Base-by-base conservation (phyloP, 2,113 vertebrate genomes). In the Meles meles region DNA sequence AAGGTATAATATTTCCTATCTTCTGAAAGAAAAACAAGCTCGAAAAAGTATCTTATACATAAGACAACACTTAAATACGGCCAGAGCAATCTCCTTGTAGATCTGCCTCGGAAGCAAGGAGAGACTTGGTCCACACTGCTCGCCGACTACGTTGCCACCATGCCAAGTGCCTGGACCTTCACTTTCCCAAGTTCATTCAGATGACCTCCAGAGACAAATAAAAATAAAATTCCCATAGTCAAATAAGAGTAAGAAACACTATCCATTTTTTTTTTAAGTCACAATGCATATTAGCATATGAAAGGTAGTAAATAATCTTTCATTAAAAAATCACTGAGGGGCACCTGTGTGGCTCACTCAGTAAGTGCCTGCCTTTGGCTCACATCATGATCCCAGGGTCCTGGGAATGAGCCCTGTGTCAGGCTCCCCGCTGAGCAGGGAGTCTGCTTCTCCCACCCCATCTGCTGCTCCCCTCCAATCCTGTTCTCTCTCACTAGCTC, bases 1-100 rank as follows among this genome's bases (percentile, higher is more conserved):
- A 63, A 3, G 37, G 34, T 52, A 55, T 67, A 91, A 23, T 59
- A 5, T 77, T 80, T 93, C 14, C 29, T 90, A 44, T 69, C 6
- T 88, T 76, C 71, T 61, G 39, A 86, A 89, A 97, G 6, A 63
- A 93, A 89, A 84, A 86, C 61, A 87, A 27, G 14, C 86, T 91
- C 49, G 80, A 49, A 79, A 39, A 14, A 55, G 14, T 59, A 21
- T 67, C 1, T 10, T 87, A 63, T 6, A 90, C 3, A 76, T 37
- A 72, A 72, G 31, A 72, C 4, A 55, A 25, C 14, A 57, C 89
- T 97, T 76, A 86, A 94, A 63, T 57, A 31, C 9, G 11, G 0
- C 21, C 44, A 69, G 55, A 83, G n/a, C 39, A 42, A 1, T 65
- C 15, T 72, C 3, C 37, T 74, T 74, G 5, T n/a, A 86, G 63